Percentiles rank a stretch among this genome's conserved stretches.
Conservation (phyloP, 2,797 vertebrate genomes). For the Amniataba percoides region DNA sequence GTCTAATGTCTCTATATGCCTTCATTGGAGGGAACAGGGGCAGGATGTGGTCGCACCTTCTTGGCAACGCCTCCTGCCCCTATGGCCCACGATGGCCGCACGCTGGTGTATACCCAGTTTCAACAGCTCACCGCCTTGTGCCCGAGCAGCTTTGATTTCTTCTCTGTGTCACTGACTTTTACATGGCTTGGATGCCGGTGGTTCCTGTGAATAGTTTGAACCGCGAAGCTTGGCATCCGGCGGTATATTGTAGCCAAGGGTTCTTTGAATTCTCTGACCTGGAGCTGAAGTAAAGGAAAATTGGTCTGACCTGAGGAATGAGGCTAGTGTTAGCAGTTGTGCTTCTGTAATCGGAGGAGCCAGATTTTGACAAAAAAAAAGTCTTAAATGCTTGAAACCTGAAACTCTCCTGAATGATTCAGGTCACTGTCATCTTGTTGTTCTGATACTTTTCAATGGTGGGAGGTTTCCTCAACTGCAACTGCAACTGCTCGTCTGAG, state of each 20-base stretch:
- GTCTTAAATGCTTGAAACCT: slow-evolving; percentile 18
- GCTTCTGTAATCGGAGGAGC: slow-evolving; percentile 50
- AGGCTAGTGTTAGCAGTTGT: slow-evolving; percentile 21
- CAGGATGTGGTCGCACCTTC: slow-evolving; percentile 79
- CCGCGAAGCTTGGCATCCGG: slow-evolving; percentile 32
- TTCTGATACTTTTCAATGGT: slow-evolving; percentile 41
- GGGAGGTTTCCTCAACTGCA: slow-evolving; percentile 37
- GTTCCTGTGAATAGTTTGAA: slow-evolving; percentile 59
- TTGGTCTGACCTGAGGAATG: slow-evolving; percentile 44
- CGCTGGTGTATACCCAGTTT: slow-evolving; percentile 50
- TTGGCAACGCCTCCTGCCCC: slow-evolving; percentile 61
- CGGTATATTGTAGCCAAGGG: slow-evolving; percentile 39
- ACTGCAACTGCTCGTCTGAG: too few relatives aligned
- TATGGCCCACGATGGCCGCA: slow-evolving; percentile 55
- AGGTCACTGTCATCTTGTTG: slow-evolving; percentile 20
- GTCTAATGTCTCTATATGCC: slow-evolving; percentile 50
- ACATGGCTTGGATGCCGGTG: slow-evolving; percentile 50
- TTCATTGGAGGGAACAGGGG: slow-evolving; percentile 52
- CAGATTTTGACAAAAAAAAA: slow-evolving; percentile 37
- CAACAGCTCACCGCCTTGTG: slow-evolving; percentile 68
- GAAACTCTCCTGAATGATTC: slow-evolving; percentile 46
- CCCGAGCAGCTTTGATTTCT: slow-evolving; percentile 65
- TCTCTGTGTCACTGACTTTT: slow-evolving; percentile 64
- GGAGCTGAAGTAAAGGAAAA: slow-evolving; percentile 56
- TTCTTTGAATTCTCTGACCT: slow-evolving; percentile 54